Evolutionary conservation across 2,113 vertebrate species (phyloP).

Genomic region (Calyptomena viridis): DNA sequence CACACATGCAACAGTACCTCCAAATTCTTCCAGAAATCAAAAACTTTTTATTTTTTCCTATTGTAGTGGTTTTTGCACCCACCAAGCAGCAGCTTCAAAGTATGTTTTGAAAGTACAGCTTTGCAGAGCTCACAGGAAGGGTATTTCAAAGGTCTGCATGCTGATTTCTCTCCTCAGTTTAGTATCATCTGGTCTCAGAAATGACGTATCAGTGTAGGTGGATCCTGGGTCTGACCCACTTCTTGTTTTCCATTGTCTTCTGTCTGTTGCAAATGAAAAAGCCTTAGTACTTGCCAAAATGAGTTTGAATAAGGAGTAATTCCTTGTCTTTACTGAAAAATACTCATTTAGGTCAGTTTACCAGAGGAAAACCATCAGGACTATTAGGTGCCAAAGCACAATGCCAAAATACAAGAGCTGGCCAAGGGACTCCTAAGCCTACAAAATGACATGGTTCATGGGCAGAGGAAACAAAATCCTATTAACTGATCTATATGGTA

Average conservation of each 20-base stretch:
- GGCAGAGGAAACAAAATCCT: not conserved
- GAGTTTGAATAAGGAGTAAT: not conserved
- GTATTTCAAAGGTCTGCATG: not conserved
- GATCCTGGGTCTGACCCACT: not conserved
- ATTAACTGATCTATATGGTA: not conserved
- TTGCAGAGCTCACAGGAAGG: not conserved
- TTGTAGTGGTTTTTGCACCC: not conserved
- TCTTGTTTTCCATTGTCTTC: not conserved
- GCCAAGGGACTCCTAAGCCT: not conserved
- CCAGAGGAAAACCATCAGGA: not conserved
- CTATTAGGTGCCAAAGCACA: not conserved
- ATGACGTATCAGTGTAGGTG: accelerated
- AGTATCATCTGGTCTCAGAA: not conserved
- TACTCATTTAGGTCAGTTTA: not conserved
- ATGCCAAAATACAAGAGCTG: not conserved
- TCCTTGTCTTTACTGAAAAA: not conserved
- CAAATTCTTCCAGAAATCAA: not conserved
- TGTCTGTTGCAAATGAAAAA: not conserved
- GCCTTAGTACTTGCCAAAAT: not conserved
- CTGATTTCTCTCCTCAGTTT: not conserved
- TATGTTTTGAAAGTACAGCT: not conserved
- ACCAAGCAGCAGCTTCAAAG: not conserved
- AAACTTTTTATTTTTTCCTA: not conserved
- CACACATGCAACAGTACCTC: not conserved
- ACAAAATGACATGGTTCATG: not conserved